Evolutionary conservation across 2,797 vertebrate genomes (phyloP).

Genomic region (Furcifer pardalis): DNA sequence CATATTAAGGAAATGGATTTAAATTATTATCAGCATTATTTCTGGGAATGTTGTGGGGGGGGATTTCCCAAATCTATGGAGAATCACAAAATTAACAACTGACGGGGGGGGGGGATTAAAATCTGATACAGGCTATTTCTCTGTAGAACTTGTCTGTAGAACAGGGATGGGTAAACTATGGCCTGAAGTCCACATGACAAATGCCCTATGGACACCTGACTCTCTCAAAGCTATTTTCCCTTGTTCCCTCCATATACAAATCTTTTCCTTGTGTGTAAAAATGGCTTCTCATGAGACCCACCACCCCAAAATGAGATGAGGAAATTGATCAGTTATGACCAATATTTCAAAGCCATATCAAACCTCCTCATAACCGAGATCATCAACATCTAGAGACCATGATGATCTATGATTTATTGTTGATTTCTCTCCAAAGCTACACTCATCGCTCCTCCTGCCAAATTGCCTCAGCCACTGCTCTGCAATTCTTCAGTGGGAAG

Average conservation of each 20-base stretch:
- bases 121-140: neutral
- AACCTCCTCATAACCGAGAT: neutral
- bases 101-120: neutral
- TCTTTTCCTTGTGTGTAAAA: too few species aligned
- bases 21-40: constrained; percentile 7
- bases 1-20: neutral
- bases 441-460: neutral
- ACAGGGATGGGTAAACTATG: neutral
- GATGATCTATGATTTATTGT: too few species aligned
- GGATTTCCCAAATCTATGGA: neutral
- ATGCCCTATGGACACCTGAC: neutral
- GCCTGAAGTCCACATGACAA: neutral
- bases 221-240: too few species aligned
- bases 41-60: neutral
- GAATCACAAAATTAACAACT: neutral
- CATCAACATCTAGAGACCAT: neutral
- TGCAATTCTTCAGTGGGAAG: too few species aligned
- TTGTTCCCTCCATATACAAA: too few species aligned
- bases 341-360: neutral
- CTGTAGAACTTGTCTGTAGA: neutral
- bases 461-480: neutral
- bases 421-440: neutral
- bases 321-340: neutral
- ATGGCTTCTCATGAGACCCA: neutral
- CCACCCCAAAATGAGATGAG: neutral